Percentiles rank a stretch among this genome's conserved stretches.
Evolutionary conservation across 2,888 invertebrate genomes (phyloP).

Genomic region (Acanthosoma haemorrhoidale): DNA sequence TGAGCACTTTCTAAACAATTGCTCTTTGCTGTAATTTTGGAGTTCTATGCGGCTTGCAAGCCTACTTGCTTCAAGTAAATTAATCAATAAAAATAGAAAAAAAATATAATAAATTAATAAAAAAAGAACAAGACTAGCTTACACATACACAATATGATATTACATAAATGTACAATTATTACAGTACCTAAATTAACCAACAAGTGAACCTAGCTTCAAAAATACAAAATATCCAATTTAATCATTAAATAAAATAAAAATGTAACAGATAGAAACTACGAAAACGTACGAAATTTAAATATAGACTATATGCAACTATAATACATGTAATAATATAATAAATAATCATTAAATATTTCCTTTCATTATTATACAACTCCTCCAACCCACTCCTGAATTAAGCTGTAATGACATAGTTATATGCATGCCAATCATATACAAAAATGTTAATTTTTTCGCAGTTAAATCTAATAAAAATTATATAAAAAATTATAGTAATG

Average conservation of each 20-base stretch:
- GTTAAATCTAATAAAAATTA: neutral
- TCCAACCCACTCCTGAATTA: slow-evolving; percentile 21
- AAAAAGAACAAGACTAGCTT: slow-evolving; percentile 33
- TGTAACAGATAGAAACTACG: slow-evolving; percentile 6
- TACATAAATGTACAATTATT: slow-evolving; percentile 1
- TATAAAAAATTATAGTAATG: neutral
- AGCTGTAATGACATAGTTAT: slow-evolving; percentile 15
- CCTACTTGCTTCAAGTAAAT: slow-evolving; percentile 31
- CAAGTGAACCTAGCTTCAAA: neutral
- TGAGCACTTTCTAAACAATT: slow-evolving; percentile 39
- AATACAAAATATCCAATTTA: neutral
- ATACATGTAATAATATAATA: slow-evolving; percentile 28
- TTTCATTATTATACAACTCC: slow-evolving; percentile 20
- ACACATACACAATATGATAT: slow-evolving; percentile 31
- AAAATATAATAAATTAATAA: slow-evolving; percentile 22
- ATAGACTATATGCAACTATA: slow-evolving; percentile 28
- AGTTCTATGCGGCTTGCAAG: slow-evolving; percentile 38
- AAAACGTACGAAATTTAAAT: slow-evolving; percentile 15
- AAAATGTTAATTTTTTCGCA: neutral
- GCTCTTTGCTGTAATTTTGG: slow-evolving; percentile 36
- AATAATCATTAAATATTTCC: slow-evolving; percentile 19
- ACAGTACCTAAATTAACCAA: slow-evolving; percentile 9
- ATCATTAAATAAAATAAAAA: neutral
- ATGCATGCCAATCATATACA: slow-evolving; percentile 28
- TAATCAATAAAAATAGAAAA: slow-evolving; percentile 5